A percentile compares a stretch with the other conserved stretches of the same genome.
phyloP scores from a whole-genome alignment of 1,140 invertebrate genomes.

The Hirudo medicinalis region DNA sequence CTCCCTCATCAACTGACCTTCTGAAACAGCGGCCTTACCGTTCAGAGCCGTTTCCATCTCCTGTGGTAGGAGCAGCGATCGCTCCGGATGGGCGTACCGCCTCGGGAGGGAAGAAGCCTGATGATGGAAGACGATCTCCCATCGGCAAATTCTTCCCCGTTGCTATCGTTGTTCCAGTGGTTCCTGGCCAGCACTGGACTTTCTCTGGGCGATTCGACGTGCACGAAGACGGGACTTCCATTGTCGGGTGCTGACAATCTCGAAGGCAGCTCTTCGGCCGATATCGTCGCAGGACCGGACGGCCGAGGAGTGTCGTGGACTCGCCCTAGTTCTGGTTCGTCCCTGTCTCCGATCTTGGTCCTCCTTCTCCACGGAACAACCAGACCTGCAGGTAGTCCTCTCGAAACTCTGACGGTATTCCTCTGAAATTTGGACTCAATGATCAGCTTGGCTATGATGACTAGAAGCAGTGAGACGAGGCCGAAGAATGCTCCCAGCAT shows the following conservation, averaged over 20 bases:
- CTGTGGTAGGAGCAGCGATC: no score
- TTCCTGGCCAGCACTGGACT: conserved; percentile 6
- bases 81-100: no score
- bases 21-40: no score
- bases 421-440: background rate
- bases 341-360: background rate
- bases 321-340: background rate
- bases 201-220: conserved; percentile 14
- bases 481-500: background rate
- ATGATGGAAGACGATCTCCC: no score
- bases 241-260: background rate
- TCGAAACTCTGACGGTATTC: background rate
- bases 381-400: background rate
- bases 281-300: background rate
- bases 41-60: no score
- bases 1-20: no score
- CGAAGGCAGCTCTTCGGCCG: background rate
- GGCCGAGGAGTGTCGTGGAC: background rate
- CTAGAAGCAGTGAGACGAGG: background rate
- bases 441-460: conserved; percentile 4
- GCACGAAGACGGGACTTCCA: conserved; percentile 14
- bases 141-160: background rate
- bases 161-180: background rate
- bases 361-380: background rate
- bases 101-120: no score